Conservation (phyloP, 2,888 invertebrate genomes). For the Ischnus inquisitorius region DNA sequence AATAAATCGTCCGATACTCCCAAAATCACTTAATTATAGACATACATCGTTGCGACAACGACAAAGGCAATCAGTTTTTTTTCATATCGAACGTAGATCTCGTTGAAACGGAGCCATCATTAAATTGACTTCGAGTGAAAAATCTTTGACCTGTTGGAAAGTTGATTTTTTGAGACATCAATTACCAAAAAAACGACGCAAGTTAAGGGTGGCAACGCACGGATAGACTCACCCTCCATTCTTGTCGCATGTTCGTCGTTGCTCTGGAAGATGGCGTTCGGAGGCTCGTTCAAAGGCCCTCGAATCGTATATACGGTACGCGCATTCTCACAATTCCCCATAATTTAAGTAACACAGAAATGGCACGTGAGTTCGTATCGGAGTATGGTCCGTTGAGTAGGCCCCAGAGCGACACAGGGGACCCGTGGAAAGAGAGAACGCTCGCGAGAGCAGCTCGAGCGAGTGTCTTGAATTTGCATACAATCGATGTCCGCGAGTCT, state of each 20-base stretch:
- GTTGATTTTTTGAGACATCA: background rate
- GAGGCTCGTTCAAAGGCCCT: background rate
- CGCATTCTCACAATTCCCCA: conserved; percentile 23
- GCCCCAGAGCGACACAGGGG: conserved; percentile 51
- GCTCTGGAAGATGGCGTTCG: conserved; percentile 50
- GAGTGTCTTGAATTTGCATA: conserved; percentile 76
- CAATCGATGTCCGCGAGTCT: conserved; percentile 74
- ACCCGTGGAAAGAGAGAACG: conserved; percentile 65
- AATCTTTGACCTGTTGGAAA: too few relatives aligned
- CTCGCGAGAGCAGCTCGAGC: conserved; percentile 65
- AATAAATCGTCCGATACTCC: too few relatives aligned
- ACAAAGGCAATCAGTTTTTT: too few relatives aligned
- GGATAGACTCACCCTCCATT: background rate
- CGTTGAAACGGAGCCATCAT: background rate
- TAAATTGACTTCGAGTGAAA: background rate
- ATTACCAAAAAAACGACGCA: background rate
- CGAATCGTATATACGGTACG: conserved; percentile 3
- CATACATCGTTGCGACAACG: too few relatives aligned
- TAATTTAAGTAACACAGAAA: conserved; percentile 14
- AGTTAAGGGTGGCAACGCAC: background rate
- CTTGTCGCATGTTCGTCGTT: conserved; percentile 7
- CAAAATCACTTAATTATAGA: too few relatives aligned
- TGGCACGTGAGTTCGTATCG: conserved; percentile 16
- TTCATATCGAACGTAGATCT: too few relatives aligned
- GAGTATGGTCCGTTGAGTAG: conserved; percentile 18